phyloP scores from a whole-genome alignment of 2,113 vertebrate species.

The Salvator merianae region DNA sequence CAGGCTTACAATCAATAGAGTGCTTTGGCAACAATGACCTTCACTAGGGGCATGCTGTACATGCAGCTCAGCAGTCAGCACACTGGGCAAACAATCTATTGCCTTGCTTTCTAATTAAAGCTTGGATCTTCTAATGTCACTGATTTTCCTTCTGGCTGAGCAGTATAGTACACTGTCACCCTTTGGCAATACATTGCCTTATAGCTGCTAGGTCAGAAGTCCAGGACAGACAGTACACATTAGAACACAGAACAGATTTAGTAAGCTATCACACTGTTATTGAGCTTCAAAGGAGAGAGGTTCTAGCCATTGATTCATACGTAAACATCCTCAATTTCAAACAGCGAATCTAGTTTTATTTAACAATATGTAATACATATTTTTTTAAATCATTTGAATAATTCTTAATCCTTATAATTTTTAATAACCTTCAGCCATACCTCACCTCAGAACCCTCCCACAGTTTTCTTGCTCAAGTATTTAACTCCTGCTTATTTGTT shows the following conservation, averaged over 20 bases:
- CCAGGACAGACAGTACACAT: not conserved
- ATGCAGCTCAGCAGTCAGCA: accelerated
- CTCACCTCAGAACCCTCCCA: not conserved
- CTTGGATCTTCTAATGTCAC: accelerated
- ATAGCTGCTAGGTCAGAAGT: not conserved
- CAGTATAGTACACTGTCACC: not conserved
- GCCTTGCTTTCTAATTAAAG: not conserved
- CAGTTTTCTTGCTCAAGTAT: not conserved
- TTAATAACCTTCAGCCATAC: not conserved
- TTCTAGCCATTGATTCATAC: accelerated
- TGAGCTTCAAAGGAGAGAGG: accelerated
- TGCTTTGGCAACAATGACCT: not conserved
- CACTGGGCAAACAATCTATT: not conserved
- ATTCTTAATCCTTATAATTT: not conserved
- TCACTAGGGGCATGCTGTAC: not conserved
- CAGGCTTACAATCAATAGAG: not conserved
- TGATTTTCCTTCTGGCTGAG: not conserved
- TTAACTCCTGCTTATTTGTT: not conserved
- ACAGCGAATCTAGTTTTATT: not conserved
- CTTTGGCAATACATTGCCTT: not conserved
- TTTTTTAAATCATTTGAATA: no score
- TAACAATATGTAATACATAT: not conserved
- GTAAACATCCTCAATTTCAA: not conserved
- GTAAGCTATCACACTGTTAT: accelerated
- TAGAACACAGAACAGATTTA: slow-evolving; percentile 11